Conservation (phyloP, 1,140 invertebrate genomes). For the Leptinotarsa lineolata region DNA sequence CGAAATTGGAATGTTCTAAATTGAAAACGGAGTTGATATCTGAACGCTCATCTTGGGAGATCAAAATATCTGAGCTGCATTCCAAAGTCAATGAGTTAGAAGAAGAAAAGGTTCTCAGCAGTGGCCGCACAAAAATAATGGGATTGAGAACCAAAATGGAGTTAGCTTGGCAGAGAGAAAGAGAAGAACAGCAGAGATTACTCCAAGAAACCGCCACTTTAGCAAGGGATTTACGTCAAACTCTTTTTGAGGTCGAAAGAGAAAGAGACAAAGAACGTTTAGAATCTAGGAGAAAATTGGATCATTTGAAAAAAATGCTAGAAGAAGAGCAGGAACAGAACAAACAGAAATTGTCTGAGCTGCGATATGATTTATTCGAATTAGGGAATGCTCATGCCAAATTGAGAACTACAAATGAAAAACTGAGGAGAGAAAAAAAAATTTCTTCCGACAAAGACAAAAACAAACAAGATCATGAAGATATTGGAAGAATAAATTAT, state of each 20-base stretch:
- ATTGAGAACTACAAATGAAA: constrained; percentile 88
- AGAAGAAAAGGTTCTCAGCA: constrained; percentile 77
- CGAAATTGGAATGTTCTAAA: constrained; percentile 79
- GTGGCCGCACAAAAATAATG: constrained; percentile 81
- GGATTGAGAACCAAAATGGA: constrained; percentile 88
- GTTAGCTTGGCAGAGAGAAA: constrained; percentile 93
- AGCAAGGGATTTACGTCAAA: constrained; percentile 85
- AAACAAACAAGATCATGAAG: constrained; percentile 64
- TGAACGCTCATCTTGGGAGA: constrained; percentile 84
- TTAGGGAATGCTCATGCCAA: constrained; percentile 89
- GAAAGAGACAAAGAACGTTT: constrained; percentile 87
- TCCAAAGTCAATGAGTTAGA: constrained; percentile 91
- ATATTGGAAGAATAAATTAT: constrained; percentile 68
- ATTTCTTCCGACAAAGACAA: constrained; percentile 82
- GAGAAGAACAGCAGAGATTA: constrained; percentile 87
- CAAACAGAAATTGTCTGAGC: constrained; percentile 79
- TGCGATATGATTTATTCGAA: constrained; percentile 87
- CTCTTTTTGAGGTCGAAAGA: constrained; percentile 84
- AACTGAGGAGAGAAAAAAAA: constrained; percentile 81
- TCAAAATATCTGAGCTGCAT: constrained; percentile 86
- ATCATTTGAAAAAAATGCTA: constrained; percentile 79
- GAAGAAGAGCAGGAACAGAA: constrained; percentile 90
- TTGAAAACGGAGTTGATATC: constrained; percentile 88
- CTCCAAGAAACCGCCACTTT: constrained; percentile 89
- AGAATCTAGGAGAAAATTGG: constrained; percentile 81